phyloP scores from a whole-genome alignment of 2,888 invertebrate genomes.

The Clanis bilineata region DNA sequence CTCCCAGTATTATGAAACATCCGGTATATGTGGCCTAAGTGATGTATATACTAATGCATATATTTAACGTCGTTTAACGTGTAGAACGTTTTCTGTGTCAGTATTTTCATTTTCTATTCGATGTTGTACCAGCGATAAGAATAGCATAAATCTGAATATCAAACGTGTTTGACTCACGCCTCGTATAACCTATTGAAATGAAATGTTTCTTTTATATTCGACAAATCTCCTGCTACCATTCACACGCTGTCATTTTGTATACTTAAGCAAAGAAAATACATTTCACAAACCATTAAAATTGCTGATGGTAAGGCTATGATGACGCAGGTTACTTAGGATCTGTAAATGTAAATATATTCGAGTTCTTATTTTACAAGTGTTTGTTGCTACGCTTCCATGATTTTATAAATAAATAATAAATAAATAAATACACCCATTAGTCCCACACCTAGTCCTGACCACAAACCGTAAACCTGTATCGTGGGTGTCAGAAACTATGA shows the following conservation, averaged over 20 bases:
- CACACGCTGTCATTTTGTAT: background rate
- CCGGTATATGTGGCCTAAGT: background rate
- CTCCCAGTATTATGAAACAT: too few species aligned
- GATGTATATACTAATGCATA: background rate
- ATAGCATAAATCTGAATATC: background rate
- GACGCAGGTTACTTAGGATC: too few species aligned
- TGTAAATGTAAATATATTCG: too few species aligned
- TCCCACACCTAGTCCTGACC: too few species aligned
- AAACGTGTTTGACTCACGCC: background rate
- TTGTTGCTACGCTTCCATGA: too few species aligned
- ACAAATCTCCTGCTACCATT: background rate
- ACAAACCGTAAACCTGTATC: too few species aligned
- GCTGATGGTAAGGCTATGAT: background rate
- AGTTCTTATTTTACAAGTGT: too few species aligned
- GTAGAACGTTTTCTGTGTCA: background rate
- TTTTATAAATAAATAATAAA: too few species aligned
- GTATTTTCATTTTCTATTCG: background rate
- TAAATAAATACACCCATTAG: too few species aligned
- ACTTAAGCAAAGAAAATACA: background rate
- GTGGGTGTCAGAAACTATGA: too few species aligned
- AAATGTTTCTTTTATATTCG: background rate
- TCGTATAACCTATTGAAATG: background rate
- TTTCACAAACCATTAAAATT: background rate
- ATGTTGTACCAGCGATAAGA: background rate
- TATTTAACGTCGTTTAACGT: background rate